phyloP scores from a whole-genome alignment of 2,888 invertebrate species.

The Drosophila atroscutellata region DNA sequence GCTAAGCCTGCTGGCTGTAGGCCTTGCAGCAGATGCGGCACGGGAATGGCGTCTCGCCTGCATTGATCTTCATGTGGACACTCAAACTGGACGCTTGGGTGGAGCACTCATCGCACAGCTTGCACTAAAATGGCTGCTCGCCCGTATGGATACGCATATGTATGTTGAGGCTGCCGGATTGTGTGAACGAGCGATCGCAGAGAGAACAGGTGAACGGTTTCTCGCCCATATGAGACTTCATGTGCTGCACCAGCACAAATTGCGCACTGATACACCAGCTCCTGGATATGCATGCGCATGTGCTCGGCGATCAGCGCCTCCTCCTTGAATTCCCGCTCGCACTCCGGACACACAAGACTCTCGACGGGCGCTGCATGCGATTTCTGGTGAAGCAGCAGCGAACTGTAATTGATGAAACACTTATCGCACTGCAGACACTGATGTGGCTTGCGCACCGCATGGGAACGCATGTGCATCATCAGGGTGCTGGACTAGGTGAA shows the following conservation, averaged over 20 bases:
- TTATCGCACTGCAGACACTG: too few relatives aligned
- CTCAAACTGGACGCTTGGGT: slow-evolving; percentile 85
- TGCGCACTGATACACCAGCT: slow-evolving; percentile 84
- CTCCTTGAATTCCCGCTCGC: slow-evolving; percentile 85
- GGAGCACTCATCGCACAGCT: slow-evolving; percentile 84
- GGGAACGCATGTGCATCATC: too few relatives aligned
- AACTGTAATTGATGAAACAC: too few relatives aligned
- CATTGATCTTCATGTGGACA: slow-evolving; percentile 84
- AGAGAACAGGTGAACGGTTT: slow-evolving; percentile 85
- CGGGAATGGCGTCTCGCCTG: slow-evolving; percentile 81
- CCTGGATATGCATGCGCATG: slow-evolving; percentile 84
- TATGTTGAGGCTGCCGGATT: slow-evolving; percentile 84
- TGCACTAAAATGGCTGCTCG: slow-evolving; percentile 84
- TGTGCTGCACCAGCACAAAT: slow-evolving; percentile 85
- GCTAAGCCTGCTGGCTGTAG: slow-evolving; percentile 82
- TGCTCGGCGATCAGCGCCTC: slow-evolving; percentile 84
- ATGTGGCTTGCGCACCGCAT: too few relatives aligned
- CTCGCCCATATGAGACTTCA: slow-evolving; percentile 85
- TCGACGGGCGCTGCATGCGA: slow-evolving; percentile 82
- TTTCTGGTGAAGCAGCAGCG: slow-evolving; percentile 56
- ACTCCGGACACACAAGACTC: slow-evolving; percentile 82
- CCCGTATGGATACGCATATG: slow-evolving; percentile 85
- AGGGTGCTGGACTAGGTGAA: too few relatives aligned
- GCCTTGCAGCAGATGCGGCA: slow-evolving; percentile 83
- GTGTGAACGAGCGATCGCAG: slow-evolving; percentile 85